phyloP scores from a whole-genome alignment of 2,797 vertebrate genomes.

The Sciurus carolinensis region DNA sequence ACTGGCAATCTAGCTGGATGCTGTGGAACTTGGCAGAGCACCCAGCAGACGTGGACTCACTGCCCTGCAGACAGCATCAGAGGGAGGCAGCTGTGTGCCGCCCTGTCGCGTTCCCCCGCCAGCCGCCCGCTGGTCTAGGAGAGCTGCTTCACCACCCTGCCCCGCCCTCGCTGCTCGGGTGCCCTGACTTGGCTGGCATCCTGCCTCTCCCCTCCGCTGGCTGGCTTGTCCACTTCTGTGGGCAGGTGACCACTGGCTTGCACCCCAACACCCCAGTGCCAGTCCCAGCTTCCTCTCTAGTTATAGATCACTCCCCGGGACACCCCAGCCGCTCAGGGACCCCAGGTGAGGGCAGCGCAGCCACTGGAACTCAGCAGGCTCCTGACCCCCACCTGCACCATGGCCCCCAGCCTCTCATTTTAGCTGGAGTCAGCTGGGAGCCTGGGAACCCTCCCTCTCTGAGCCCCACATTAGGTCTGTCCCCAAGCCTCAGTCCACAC shows the following conservation, averaged over 20 bases:
- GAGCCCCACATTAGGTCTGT: neutral
- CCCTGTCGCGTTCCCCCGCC: neutral
- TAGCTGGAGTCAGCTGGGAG: neutral
- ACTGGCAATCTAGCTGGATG: too few species aligned
- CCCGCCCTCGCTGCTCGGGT: neutral
- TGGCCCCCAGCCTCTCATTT: accelerated
- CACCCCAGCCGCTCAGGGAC: neutral
- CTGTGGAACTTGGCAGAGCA: neutral
- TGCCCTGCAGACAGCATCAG: too few species aligned
- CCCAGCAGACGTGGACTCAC: neutral
- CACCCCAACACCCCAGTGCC: neutral
- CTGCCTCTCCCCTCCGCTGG: too few species aligned
- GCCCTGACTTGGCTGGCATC: neutral
- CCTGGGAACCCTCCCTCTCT: neutral
- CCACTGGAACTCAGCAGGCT: accelerated
- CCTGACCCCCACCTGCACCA: accelerated
- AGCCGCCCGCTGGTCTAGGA: accelerated
- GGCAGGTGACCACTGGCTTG: too few species aligned
- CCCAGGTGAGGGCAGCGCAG: neutral
- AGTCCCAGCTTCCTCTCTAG: neutral
- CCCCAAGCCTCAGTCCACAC: neutral
- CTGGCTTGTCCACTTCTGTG: neutral
- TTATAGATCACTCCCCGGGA: neutral
- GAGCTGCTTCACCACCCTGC: neutral
- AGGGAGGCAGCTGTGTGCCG: neutral